A percentile compares a stretch with the other conserved stretches of the same genome.
Evolutionary conservation across 2,888 invertebrate genomes (phyloP).

Genomic region (Subacronicta megacephala): DNA sequence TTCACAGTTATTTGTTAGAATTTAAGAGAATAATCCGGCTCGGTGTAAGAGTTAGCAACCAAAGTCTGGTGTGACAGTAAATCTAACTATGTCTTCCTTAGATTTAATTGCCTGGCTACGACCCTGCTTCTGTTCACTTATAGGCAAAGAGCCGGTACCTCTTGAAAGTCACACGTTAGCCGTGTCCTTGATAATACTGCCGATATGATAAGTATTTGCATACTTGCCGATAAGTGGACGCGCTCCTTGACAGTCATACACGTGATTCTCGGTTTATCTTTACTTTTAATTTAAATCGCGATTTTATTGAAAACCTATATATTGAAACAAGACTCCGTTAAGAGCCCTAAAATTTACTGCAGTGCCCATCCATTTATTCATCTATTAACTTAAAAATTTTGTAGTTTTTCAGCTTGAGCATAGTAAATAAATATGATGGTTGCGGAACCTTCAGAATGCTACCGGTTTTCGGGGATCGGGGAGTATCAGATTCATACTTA

Average conservation of each 20-base stretch:
- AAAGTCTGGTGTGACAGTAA: slow-evolving; percentile 20
- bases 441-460: too few species aligned
- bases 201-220: slow-evolving; percentile 34
- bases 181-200: slow-evolving; percentile 21
- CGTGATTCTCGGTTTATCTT: slow-evolving; percentile 47
- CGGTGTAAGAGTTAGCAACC: slow-evolving; percentile 28
- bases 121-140: slow-evolving; percentile 35
- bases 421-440: too few species aligned
- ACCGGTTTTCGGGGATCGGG: too few species aligned
- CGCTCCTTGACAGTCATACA: slow-evolving; percentile 41
- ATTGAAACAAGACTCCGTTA: neutral
- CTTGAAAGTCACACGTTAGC: slow-evolving; percentile 14
- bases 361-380: too few species aligned
- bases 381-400: too few species aligned
- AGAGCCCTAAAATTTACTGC: neutral
- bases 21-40: neutral
- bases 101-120: slow-evolving; percentile 35
- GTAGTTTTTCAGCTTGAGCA: too few species aligned
- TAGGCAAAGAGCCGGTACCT: slow-evolving; percentile 24
- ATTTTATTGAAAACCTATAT: slow-evolving; percentile 7
- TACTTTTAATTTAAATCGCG: slow-evolving; percentile 29
- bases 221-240: slow-evolving; percentile 48
- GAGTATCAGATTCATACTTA: too few species aligned
- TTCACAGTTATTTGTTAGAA: slow-evolving; percentile 7
- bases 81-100: slow-evolving; percentile 23